phyloP scores from a whole-genome alignment of 2,113 vertebrate genomes.

The Mungos mungo region DNA sequence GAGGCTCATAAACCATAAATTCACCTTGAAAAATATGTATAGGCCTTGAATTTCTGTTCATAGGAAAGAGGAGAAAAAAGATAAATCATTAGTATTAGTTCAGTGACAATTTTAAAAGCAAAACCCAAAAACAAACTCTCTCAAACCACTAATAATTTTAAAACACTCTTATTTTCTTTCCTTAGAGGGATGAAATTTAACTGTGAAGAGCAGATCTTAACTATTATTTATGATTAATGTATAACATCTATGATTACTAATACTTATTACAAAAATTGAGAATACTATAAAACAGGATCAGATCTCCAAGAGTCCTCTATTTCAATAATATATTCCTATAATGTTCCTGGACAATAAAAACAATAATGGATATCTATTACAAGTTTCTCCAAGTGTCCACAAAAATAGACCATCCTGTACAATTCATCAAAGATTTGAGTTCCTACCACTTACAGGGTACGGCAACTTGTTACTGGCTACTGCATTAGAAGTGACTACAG shows the following conservation, averaged over 20 bases:
- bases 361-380: neutral
- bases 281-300: neutral
- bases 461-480: neutral
- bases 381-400: neutral
- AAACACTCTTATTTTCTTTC: neutral
- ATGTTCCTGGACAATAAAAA: neutral
- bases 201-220: neutral
- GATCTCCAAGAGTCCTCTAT: neutral
- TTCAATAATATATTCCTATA: neutral
- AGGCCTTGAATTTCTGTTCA: neutral
- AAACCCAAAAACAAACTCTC: conserved; percentile 1
- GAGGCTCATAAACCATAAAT: neutral
- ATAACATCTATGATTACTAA: neutral
- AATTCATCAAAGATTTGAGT: neutral
- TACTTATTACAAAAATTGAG: conserved; percentile 9
- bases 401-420: neutral
- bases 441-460: neutral
- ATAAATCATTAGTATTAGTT: conserved; percentile 7
- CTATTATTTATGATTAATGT: neutral
- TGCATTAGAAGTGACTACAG: neutral
- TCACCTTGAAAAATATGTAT: conserved; percentile 18
- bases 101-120: conserved; percentile 8
- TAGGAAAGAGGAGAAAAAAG: neutral
- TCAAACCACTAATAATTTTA: neutral
- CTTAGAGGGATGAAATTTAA: neutral